Base-by-base conservation (phyloP, 2,113 vertebrate species). In the Sceloporus tristichus region DNA sequence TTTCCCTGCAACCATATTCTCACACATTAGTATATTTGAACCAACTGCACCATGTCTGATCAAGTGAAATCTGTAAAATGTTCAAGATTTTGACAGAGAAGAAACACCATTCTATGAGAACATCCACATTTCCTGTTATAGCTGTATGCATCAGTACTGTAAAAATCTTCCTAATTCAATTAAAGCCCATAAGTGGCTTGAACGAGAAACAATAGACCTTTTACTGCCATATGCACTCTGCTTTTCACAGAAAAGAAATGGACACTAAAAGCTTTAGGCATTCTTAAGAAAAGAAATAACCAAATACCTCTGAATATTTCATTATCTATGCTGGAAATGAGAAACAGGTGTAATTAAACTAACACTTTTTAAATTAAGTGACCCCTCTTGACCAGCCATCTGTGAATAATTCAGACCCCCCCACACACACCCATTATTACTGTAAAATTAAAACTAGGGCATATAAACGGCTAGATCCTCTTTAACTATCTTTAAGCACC, bases 281-380 rank as follows among this genome's bases (percentile, higher is more conserved):
- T 84, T 92, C 87, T 92, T 90, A 89, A 92, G 94, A 91, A 94
- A 94, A 95, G 93, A 96, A 96, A 96, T 95, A 96, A 95, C 95
- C 94, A 97, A 96, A 96, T 89, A 95, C 90, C 79, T 94, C 95
- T 94, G 96, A 97, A 97, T 97, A 97, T 96, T 97, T 97, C 96
- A 97, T 97, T 97, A 97, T 95, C 92, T 91, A 92, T 95, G 92
- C 95, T 85, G 84, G 96, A 96, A 97, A 97, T 95, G 95, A 96
- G 96, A 97, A 97, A 97, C 97, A 97, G 97, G 97, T 97, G 91
- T 97, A 97, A 97, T 97, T 97, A 97, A 97, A 97, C 96, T 95
- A 97, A 96, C 96, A 96, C 94, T 97, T 97, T 97, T 97, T 97
- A 97, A 97, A 97, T 97, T 97, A 97, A 97, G 96, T 97, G 97